These are phyloP conservation scores for Drosophila nasuta DNA, from an alignment of 1,140 invertebrate genomes.

Conservation along the genomic window DNA sequence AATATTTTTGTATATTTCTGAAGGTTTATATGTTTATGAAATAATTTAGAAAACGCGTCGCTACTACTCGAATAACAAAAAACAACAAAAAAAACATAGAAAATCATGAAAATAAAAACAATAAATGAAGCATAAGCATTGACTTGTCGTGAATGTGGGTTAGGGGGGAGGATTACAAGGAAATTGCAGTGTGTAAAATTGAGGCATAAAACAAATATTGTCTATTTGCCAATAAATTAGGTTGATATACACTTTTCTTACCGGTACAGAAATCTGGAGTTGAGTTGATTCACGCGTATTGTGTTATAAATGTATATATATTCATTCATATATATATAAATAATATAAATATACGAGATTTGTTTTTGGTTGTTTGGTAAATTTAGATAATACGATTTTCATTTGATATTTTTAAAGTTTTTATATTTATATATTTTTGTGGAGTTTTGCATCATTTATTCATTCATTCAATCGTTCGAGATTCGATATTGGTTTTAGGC, in stretches of 20 bases:
- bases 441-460: constrained; percentile 52
- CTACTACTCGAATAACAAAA: constrained; percentile 1
- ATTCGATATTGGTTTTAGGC: constrained; percentile 65
- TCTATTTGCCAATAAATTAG: constrained; percentile 74
- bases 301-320: constrained; percentile 27
- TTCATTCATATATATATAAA: constrained; percentile 21
- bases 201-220: constrained; percentile 53
- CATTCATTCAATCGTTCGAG: constrained; percentile 65
- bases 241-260: constrained; percentile 75
- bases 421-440: constrained; percentile 25
- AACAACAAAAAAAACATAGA: not conserved
- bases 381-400: constrained; percentile 33
- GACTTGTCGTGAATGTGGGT: constrained; percentile 16
- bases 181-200: constrained; percentile 16
- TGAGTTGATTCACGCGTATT: constrained; percentile 59
- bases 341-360: constrained; percentile 21
- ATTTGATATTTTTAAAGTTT: constrained; percentile 11
- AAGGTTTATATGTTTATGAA: not conserved
- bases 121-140: constrained; percentile 4
- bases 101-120: constrained; percentile 14
- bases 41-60: not conserved
- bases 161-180: not conserved
- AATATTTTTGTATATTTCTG: not conserved
- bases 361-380: constrained; percentile 19
- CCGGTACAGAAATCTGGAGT: constrained; percentile 81